Base-by-base conservation (phyloP, 2,888 invertebrate genomes). In the Sarcophaga rosellei region DNA sequence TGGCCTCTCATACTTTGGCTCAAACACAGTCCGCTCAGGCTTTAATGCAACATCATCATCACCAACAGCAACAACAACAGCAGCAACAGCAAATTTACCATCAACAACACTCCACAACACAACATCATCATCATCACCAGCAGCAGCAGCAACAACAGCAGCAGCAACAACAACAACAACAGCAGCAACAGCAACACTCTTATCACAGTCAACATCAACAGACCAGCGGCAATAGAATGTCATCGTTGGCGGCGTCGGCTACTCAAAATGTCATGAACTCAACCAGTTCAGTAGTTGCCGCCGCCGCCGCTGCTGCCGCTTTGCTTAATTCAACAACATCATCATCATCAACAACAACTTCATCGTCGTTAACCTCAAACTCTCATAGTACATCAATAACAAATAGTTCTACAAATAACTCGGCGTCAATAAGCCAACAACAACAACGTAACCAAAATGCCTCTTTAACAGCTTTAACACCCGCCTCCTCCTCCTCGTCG, bases 1-100 rank as follows among this genome's bases (percentile, higher is more conserved):
- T 93, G 86, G 86, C 86, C 72, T 90, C 92, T 88, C 93, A 93
- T 88, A 90, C 90, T 88, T 90, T 92, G 91, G 84, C 86, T 75
- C 86, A 81, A 47, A 84, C 84, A 78, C 86, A 86, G 68, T 89
- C 91, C 57, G 89, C 91, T 59, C 53, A 53, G 17, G 88, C 87
- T 6, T 74, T 88, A 8, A 86, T 86, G 87, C 89, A 70, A 44
- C 87, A 85, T 70, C 89, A 89, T 66, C 87, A 87, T 25, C 87
- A 86, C 35, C 88, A 86, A 11, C 87, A 89, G 15, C 87, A 88
- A 35, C 81, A 78, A 8, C 83, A 84, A 59, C 88, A 85, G 61
- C 65, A 68, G 25, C 65, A 68, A 21, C 65, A 68, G 25, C 89
- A 84, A 53, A 80, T 69, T 15, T 91, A 82, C 85, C 90, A 80